Base-by-base conservation (phyloP, 2,113 vertebrate species). In the Caranx ignobilis region DNA sequence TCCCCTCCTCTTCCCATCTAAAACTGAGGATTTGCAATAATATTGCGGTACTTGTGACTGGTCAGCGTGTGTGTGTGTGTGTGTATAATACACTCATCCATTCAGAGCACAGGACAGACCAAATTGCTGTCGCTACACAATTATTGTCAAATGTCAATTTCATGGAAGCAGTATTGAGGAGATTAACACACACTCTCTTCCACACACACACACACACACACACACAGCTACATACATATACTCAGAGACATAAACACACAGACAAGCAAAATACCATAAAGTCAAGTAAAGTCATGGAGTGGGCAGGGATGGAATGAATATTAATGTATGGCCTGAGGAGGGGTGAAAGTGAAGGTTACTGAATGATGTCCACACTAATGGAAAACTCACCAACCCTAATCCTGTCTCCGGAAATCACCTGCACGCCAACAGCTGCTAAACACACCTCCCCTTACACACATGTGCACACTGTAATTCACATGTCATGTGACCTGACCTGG, bases 131-230 rank as follows among this genome's bases (percentile, higher is more conserved):
- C 84, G 89, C 95, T 90, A 92, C 95, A 96, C 96, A 96, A 96
- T 97, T 96, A 96, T 94, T 96, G 95, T 95, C 94, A 96, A 97
- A 97, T 97, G 96, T 95, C 96, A 97, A 97, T 98, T 97, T 97
- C 96, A 97, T 93, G 95, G 96, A 13, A 31, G 94, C 93, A 96
- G 88, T 94, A 94, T 85, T 93, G 94, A 94, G 91, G 95, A 96
- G 96, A 96, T 96, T 96, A 96, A 90, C 94, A 93, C 81, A 80
- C 77, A 68, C 71, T 16, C 45, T 16, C 41, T 56, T 15, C 16
- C 19, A 66, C 65, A 71, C 37, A 64, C 48, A 70, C 52, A 79
- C 77, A 70, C 63, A 56, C 69, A 73, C 59, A 67, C 61, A 74
- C 64, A 57, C 48, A 70, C 71, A 75, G 13, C 45, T 31, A 57